Base-by-base conservation (phyloP, 2,797 vertebrate genomes). In the Hipposideros larvatus region DNA sequence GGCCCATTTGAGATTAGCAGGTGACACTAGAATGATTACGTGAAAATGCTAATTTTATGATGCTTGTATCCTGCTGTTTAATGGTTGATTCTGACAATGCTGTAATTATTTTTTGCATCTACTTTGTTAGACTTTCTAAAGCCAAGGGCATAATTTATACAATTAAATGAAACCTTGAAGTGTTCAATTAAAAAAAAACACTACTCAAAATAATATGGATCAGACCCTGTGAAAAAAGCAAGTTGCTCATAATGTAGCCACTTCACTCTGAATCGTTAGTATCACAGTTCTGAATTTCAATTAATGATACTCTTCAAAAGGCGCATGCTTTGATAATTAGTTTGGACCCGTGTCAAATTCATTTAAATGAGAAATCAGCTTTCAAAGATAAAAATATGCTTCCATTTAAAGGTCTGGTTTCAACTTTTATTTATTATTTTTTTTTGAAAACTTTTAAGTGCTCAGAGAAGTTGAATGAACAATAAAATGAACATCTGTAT, bases 291-390 rank as follows among this genome's bases (percentile, higher is more conserved):
- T 97, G 90, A 97, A 96, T 96, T 97, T 97, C 97, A 97, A 77
- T 98, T 98, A 98, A 96, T 95, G 96, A 79, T 94, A 97, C 66
- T 46, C 87, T 97, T 96, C 68, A 97, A 87, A 95, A 84, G 37
- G 82, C 57, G 93, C 90, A 87, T 88, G 70, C 75, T 95, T 86
- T 73, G 63, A 79, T 98, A 97, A 98, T 95, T 98, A 96, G 91
- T 91, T 96, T 97, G 86, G 93, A 92, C 82, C 59, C 82, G 89
- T 70, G 94, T 89, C 97, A 96, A 97, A 97, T 97, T 97, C 93
- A 92, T 97, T 97, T 94, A 78, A 71, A 5, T 77, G 79, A 95
- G 84, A 97, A 83, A 97, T 66, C 43, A 98, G 87, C 46, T 97
- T 97, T 57, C 46, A 96, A 91, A 92, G 65, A 96, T 90, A 55